phyloP scores from a whole-genome alignment of 2,113 vertebrate species.

The Amazona vittata region DNA sequence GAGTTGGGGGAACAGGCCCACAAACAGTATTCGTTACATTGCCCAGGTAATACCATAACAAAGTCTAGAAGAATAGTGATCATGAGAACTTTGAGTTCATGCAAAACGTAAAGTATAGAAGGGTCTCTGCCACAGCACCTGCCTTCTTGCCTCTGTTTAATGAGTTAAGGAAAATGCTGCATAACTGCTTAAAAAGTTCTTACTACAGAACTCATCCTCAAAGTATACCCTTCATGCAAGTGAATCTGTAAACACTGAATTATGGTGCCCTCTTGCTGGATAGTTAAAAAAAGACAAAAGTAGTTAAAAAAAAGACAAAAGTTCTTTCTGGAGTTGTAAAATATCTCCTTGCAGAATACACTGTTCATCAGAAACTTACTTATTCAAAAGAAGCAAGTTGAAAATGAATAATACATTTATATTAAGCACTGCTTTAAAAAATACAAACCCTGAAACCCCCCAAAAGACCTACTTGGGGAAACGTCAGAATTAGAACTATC shows the following conservation, averaged over 20 bases:
- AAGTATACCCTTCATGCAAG: neutral
- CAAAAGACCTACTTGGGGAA: neutral
- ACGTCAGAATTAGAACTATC: neutral
- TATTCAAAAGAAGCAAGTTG: neutral
- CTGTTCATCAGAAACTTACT: neutral
- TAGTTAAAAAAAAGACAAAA: neutral
- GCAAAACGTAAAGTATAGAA: neutral
- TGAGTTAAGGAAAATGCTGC: neutral
- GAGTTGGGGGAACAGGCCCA: neutral
- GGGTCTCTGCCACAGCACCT: neutral
- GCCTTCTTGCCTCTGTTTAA: neutral
- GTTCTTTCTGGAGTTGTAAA: neutral
- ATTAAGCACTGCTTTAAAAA: neutral
- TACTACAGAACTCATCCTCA: neutral
- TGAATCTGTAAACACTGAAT: neutral
- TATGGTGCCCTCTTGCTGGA: neutral
- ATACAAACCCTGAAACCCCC: accelerated
- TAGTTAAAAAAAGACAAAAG: neutral
- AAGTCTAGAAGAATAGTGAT: neutral
- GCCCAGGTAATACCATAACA: neutral
- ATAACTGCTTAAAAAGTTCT: neutral
- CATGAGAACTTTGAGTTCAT: neutral
- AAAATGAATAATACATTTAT: neutral
- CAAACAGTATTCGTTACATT: neutral
- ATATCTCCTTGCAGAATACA: neutral